Conservation (phyloP, 2,113 vertebrate genomes). For the Manacus vitellinus region DNA sequence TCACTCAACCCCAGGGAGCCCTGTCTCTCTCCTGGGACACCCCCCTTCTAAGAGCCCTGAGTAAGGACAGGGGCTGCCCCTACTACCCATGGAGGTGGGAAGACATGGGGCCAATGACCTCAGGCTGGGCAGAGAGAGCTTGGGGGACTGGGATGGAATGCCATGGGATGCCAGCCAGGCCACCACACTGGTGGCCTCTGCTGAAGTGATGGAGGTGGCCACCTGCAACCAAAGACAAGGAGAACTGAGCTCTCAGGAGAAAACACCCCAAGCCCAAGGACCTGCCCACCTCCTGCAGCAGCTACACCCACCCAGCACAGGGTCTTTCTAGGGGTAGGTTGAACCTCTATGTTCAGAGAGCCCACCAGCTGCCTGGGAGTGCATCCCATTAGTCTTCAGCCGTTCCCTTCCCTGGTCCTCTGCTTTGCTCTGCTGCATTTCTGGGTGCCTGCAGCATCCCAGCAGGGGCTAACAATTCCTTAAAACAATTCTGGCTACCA, state of each 20-base stretch:
- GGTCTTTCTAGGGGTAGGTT: not conserved
- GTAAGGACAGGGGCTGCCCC: not conserved
- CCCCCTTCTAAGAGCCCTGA: not conserved
- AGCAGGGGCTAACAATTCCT: not conserved
- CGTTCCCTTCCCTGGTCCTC: not conserved
- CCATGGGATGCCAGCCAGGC: not conserved
- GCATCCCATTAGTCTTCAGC: not conserved
- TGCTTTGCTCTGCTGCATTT: not conserved
- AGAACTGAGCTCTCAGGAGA: not conserved
- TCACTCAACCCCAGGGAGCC: fast-evolving
- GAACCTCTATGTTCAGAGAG: not conserved
- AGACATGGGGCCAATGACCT: fast-evolving
- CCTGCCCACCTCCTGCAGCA: not conserved
- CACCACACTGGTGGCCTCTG: too few relatives aligned
- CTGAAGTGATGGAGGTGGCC: not conserved
- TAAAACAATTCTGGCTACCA: not conserved
- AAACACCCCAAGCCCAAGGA: not conserved
- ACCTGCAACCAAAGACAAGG: not conserved
- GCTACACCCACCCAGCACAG: not conserved
- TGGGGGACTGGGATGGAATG: not conserved
- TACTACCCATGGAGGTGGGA: not conserved
- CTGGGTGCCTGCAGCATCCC: not conserved
- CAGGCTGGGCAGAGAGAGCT: not conserved
- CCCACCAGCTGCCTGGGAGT: not conserved
- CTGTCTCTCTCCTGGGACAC: not conserved